Evolutionary conservation across 1,140 invertebrate genomes (phyloP).

Genomic region (Octopus sinensis): DNA sequence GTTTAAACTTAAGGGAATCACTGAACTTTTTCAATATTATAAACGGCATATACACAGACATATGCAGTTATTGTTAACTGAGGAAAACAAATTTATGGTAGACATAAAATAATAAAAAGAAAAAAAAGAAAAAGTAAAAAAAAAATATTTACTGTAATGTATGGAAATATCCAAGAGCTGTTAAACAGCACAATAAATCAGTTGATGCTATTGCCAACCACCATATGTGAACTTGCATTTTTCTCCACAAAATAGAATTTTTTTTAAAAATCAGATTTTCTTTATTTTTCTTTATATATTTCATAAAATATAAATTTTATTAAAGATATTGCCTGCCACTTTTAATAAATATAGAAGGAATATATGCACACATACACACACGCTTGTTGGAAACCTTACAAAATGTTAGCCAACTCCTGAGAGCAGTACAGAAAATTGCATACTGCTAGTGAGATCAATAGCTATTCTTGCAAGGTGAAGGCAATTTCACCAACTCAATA

Average conservation of each 20-base stretch:
- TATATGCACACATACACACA: no score
- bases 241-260: background rate
- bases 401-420: no score
- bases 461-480: background rate
- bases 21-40: background rate
- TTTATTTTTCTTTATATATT: background rate
- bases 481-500: no score
- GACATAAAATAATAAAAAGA: no score
- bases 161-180: background rate
- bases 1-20: no score
- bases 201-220: background rate
- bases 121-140: no score
- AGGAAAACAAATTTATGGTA: no score
- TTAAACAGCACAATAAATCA: background rate
- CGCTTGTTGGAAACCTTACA: no score
- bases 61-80: no score
- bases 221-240: background rate
- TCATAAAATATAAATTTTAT: background rate
- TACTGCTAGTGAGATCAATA: conserved; percentile 6
- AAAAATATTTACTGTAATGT: no score
- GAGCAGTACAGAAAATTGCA: no score
- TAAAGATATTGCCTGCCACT: background rate
- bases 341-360: background rate
- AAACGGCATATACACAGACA: background rate
- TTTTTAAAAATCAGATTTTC: background rate